Conservation (phyloP, 2,113 vertebrate species). For the Austrofundulus limnaeus region DNA sequence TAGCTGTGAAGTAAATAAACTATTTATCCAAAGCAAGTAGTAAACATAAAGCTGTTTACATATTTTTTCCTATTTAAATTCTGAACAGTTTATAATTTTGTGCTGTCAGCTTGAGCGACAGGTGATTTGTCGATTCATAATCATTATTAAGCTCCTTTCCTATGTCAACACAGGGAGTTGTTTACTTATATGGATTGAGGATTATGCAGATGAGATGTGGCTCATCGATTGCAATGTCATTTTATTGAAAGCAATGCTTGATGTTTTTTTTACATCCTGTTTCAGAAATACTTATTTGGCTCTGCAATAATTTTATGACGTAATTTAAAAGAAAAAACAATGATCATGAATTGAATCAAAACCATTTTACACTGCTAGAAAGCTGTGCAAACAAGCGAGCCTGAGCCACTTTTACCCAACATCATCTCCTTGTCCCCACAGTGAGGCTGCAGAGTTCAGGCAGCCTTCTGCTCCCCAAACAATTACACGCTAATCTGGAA, state of each 20-base stretch:
- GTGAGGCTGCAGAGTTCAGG: slow-evolving; percentile 43
- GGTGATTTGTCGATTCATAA: slow-evolving; percentile 16
- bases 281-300: background rate
- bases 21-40: slow-evolving; percentile 22
- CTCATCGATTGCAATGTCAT: slow-evolving; percentile 37
- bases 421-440: slow-evolving; percentile 41
- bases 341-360: background rate
- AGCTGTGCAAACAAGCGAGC: too few relatives aligned
- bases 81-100: background rate
- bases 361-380: too few relatives aligned
- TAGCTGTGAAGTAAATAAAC: too few relatives aligned
- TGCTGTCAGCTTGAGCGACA: slow-evolving; percentile 5
- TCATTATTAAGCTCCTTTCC: slow-evolving; percentile 9
- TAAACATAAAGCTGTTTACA: background rate
- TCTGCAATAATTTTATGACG: background rate
- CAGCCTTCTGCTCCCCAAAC: slow-evolving; percentile 71
- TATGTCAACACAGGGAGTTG: slow-evolving; percentile 28
- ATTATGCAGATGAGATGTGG: slow-evolving; percentile 36
- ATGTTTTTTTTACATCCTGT: background rate
- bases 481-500: slow-evolving; percentile 79
- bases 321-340: background rate
- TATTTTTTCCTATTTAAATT: background rate
- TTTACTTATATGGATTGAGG: slow-evolving; percentile 27
- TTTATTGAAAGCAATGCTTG: slow-evolving; percentile 9
- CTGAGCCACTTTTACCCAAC: slow-evolving; percentile 39